Evolutionary conservation across 1,140 invertebrate genomes (phyloP).

Genomic region (Psix sp.): DNA sequence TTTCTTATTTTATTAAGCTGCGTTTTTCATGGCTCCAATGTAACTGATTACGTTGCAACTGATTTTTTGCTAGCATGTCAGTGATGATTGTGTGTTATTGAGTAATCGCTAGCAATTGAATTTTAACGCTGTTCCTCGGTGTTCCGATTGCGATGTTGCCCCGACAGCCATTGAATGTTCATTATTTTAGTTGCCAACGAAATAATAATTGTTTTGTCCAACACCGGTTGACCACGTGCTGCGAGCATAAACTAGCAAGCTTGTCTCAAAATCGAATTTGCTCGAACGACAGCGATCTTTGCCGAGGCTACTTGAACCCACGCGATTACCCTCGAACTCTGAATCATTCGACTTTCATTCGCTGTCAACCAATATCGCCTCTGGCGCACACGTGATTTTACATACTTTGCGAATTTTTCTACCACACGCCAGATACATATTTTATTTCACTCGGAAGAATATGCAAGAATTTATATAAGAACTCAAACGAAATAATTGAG

Average conservation of each 20-base stretch:
- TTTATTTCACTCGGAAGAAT: constrained; percentile 6
- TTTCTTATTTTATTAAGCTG: too few species aligned
- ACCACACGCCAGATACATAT: neutral
- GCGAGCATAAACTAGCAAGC: constrained; percentile 12
- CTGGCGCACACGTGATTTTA: constrained; percentile 14
- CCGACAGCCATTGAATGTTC: constrained; percentile 6
- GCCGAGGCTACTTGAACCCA: constrained; percentile 46
- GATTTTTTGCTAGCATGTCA: too few species aligned
- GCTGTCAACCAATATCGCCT: constrained; percentile 17
- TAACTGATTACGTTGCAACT: too few species aligned
- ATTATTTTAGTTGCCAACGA: constrained; percentile 5
- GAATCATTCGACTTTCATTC: constrained; percentile 46
- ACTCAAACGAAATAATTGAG: too few species aligned
- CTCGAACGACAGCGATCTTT: constrained; percentile 32
- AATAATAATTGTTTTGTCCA: constrained; percentile 31
- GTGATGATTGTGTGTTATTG: too few species aligned
- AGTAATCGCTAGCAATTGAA: neutral
- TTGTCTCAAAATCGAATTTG: constrained; percentile 31
- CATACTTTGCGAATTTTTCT: constrained; percentile 8
- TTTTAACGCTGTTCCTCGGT: too few species aligned
- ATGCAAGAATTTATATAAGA: too few species aligned
- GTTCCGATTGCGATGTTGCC: too few species aligned
- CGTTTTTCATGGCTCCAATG: too few species aligned
- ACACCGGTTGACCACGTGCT: constrained; percentile 62
- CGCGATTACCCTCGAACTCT: constrained; percentile 45